These are phyloP conservation scores for Sminthurinus signatus DNA, from an alignment of 1,140 invertebrate species.

Conservation along the genomic window DNA sequence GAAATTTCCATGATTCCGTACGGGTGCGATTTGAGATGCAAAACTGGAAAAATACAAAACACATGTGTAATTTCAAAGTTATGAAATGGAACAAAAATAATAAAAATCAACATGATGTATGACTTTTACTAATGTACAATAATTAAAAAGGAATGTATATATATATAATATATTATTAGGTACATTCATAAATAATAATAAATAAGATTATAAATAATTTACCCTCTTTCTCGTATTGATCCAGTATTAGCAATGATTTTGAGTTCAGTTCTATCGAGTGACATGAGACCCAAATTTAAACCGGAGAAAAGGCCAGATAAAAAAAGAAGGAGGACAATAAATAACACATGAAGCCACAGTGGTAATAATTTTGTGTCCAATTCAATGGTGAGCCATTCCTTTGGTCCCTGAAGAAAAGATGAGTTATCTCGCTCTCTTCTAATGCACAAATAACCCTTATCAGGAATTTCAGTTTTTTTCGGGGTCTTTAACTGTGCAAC, in stretches of 20 bases:
- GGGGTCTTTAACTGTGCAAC: too few species aligned
- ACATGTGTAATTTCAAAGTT: too few species aligned
- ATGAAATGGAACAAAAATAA: constrained; percentile 42
- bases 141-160: too few species aligned
- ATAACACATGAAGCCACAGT: constrained; percentile 43
- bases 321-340: constrained; percentile 48
- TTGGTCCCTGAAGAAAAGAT: not conserved
- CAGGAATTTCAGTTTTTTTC: too few species aligned
- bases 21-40: constrained; percentile 48
- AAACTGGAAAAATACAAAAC: constrained; percentile 45
- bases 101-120: constrained; percentile 23
- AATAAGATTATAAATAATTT: too few species aligned
- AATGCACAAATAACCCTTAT: too few species aligned
- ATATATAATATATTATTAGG: too few species aligned
- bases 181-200: too few species aligned
- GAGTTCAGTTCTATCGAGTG: constrained; percentile 56
- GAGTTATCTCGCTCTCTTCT: too few species aligned
- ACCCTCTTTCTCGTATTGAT: constrained; percentile 46
- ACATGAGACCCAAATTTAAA: constrained; percentile 58
- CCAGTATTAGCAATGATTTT: constrained; percentile 50
- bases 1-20: constrained; percentile 54
- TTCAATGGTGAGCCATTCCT: constrained; percentile 19
- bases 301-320: constrained; percentile 55
- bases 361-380: constrained; percentile 22
- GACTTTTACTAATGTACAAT: too few species aligned